phyloP scores from a whole-genome alignment of 2,888 invertebrate genomes.

The Pseudolycoriella hygida region DNA sequence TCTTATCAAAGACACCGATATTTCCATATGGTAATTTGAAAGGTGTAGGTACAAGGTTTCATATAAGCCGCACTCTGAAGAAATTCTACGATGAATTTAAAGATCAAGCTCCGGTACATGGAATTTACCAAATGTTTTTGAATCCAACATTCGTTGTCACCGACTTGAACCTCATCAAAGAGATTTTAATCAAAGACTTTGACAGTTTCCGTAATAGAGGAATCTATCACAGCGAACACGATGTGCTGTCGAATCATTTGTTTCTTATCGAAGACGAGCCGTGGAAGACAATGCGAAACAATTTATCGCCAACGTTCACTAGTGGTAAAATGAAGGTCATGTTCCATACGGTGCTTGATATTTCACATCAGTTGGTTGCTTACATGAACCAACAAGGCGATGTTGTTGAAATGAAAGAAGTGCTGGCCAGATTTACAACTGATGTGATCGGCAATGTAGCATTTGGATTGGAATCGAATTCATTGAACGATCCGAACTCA shows the following conservation, averaged over 20 bases:
- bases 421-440: slow-evolving; percentile 29
- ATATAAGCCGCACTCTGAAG: slow-evolving; percentile 2
- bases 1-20: slow-evolving; percentile 4
- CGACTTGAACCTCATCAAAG: slow-evolving; percentile 22
- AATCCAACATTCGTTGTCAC: slow-evolving; percentile 19
- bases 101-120: slow-evolving; percentile 19
- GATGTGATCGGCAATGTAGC: slow-evolving; percentile 33
- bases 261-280: slow-evolving; percentile 23
- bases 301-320: slow-evolving; percentile 31
- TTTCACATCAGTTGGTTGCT: slow-evolving; percentile 14
- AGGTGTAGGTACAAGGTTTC: not conserved
- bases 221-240: slow-evolving; percentile 19
- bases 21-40: slow-evolving; percentile 11
- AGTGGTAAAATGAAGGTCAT: slow-evolving; percentile 32
- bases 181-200: slow-evolving; percentile 24
- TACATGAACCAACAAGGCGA: slow-evolving; percentile 4
- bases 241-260: slow-evolving; percentile 23
- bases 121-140: slow-evolving; percentile 18
- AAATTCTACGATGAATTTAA: slow-evolving; percentile 16
- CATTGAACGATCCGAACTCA: slow-evolving; percentile 24
- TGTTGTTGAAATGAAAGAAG: slow-evolving; percentile 27
- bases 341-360: slow-evolving; percentile 23
- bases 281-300: slow-evolving; percentile 30
- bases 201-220: slow-evolving; percentile 23
- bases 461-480: slow-evolving; percentile 31